phyloP scores from a whole-genome alignment of 2,797 vertebrate genomes.

The Galago senegalensis region DNA sequence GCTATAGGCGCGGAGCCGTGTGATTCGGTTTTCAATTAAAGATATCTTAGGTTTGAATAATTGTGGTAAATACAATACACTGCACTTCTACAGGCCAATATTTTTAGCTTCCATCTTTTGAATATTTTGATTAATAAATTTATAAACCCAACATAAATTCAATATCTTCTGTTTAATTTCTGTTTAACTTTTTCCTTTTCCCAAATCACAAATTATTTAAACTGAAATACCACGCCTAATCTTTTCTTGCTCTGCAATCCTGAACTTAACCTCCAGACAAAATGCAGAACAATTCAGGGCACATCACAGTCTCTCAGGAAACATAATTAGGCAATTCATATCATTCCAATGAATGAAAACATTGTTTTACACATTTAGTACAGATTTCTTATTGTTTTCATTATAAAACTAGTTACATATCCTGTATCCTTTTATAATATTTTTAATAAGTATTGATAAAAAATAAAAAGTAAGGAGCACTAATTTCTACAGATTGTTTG shows the following conservation, averaged over 20 bases:
- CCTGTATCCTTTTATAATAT: background rate
- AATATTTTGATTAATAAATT: conserved; percentile 17
- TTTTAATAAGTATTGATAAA: background rate
- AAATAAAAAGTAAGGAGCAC: background rate
- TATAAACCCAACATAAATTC: background rate
- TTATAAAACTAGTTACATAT: background rate
- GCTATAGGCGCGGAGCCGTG: too few species aligned
- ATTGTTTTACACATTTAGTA: background rate
- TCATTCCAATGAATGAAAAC: background rate
- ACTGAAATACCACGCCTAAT: background rate
- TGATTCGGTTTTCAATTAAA: background rate
- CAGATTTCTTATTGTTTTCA: background rate
- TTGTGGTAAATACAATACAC: background rate
- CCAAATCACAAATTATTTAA: conserved; percentile 9
- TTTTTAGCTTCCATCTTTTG: background rate
- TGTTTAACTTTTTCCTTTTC: background rate
- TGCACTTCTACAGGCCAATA: background rate
- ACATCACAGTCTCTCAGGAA: background rate
- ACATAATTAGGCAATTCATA: background rate
- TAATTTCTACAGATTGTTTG: background rate
- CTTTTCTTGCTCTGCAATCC: background rate
- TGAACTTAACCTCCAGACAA: background rate
- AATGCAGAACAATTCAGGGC: background rate
- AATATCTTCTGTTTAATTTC: background rate
- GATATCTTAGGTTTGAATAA: background rate